These are phyloP conservation scores for Leucophenga varia DNA, from an alignment of 1,140 invertebrate genomes.

Conservation along the genomic window DNA sequence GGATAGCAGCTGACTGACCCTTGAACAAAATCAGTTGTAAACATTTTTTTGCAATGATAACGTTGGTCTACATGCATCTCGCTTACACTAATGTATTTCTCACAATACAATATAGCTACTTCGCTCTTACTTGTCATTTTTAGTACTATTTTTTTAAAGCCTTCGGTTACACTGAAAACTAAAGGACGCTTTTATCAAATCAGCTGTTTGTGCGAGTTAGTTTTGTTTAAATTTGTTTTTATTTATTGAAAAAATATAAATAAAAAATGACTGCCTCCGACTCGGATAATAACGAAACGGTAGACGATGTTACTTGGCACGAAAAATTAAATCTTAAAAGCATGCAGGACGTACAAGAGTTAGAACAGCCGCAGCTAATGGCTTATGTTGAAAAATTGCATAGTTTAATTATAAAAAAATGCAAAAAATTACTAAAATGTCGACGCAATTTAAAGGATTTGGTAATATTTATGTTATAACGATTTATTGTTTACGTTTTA, in stretches of 20 bases:
- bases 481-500: background rate
- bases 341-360: constrained; percentile 19
- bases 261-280: constrained; percentile 13
- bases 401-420: constrained; percentile 36
- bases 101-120: no score
- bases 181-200: background rate
- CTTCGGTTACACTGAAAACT: background rate
- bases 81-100: no score
- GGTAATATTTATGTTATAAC: constrained; percentile 12
- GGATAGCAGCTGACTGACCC: background rate
- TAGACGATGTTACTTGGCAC: constrained; percentile 12
- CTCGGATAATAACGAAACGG: background rate
- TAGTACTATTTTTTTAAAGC: constrained; percentile 4
- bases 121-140: background rate
- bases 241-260: background rate
- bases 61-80: no score
- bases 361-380: constrained; percentile 22
- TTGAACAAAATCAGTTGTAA: background rate
- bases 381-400: constrained; percentile 36
- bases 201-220: background rate
- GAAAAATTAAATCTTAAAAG: constrained; percentile 34
- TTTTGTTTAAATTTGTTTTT: constrained; percentile 1
- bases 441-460: constrained; percentile 32
- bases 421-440: constrained; percentile 32
- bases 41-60: background rate